Evolutionary conservation across 2,113 vertebrate species (phyloP).

Genomic region (Progne subis): DNA sequence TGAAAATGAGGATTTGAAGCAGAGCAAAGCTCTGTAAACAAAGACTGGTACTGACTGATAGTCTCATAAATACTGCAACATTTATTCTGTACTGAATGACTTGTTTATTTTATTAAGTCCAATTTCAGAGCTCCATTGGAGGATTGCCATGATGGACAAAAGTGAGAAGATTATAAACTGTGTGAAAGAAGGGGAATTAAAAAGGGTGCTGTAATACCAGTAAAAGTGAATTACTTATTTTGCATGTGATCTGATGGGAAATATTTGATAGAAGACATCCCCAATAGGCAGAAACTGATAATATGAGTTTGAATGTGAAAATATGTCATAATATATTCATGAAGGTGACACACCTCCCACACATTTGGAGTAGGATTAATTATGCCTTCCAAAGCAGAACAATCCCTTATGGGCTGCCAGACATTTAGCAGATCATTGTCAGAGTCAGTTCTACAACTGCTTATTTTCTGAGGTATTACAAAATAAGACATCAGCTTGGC

Average conservation of each 20-base stretch:
- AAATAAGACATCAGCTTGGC: neutral
- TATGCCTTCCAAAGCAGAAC: neutral
- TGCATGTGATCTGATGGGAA: neutral
- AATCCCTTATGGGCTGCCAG: neutral
- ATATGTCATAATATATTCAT: neutral
- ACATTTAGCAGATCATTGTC: neutral
- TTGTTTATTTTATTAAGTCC: neutral
- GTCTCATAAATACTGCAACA: neutral
- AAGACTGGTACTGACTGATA: neutral
- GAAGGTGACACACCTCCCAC: neutral
- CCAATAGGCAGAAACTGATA: neutral
- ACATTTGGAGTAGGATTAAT: neutral
- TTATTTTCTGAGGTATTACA: neutral
- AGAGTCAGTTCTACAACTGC: neutral
- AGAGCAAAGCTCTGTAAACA: neutral
- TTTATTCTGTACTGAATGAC: neutral
- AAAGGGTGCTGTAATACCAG: neutral
- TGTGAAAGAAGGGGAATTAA: neutral
- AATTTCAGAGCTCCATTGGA: neutral
- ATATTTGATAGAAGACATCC: neutral
- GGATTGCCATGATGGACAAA: neutral
- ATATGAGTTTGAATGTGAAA: neutral
- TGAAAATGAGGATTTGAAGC: neutral
- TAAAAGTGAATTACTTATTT: neutral
- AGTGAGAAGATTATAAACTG: neutral